Base-by-base conservation (phyloP, 2,797 vertebrate genomes). In the Enteromius unitaeniatus region DNA sequence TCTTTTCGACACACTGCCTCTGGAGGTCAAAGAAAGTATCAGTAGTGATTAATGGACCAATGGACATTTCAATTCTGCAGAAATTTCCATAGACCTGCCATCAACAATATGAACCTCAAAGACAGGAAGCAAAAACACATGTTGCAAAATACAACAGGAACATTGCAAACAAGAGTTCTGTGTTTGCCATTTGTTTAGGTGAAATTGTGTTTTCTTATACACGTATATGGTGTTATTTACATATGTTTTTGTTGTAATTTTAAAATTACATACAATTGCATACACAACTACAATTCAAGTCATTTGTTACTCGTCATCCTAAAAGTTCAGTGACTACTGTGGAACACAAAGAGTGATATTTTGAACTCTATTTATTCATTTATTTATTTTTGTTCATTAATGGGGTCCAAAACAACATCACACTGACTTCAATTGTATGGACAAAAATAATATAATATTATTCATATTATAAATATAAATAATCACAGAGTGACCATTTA, bases 1-100 rank as follows among this genome's bases (percentile, higher is more conserved):
- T 86, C 97, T 99, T 88, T 99, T 97, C 91, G 97, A 99, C 75
- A 93, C 97, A 2, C 95, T 99, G 91, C 97, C 98, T 26, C 93
- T 94, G 0, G 97, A 99, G 76, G 95, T 97, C 53, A 99, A 97
- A 91, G 97, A 99, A 91, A 93, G 93, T 40, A 95, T 99, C 87
- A 97, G 96, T 90, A 96, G 95, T 93, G 97, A 99, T 26, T 91
- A 91, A 85, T 87, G 91, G 34, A 80, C 62, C 17, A 31, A 55
- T 75, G 28, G 11, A 37, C 1, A 4, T 23, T 75, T 75, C 0
- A 55, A 7, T 55, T 74, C 10, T 73, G 28, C 28, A 10, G 7
- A 40, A 37, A 15, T 19, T 9, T 17, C 0, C 31, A 76, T 6
- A n/a, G 51, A 21, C 73, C 31, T 45, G 86, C 93, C 96, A 85